Evolutionary conservation across 2,113 vertebrate genomes (phyloP).

Genomic region (Alethe castanea): DNA sequence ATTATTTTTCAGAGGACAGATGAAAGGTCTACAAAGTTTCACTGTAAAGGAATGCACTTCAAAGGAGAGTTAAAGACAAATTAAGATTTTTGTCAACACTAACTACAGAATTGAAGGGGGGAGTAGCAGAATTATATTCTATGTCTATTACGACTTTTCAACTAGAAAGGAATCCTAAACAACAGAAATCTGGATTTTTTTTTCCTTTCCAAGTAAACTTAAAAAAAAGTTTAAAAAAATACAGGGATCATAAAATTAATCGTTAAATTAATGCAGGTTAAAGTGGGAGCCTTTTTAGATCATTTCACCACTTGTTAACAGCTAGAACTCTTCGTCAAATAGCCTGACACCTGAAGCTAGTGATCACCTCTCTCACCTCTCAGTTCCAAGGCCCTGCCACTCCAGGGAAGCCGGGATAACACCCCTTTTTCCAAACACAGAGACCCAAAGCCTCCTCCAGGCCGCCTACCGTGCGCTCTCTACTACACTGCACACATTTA

Average conservation of each 20-base stretch:
- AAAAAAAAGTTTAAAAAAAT: background rate
- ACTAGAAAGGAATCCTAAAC: background rate
- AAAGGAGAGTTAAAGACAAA: background rate
- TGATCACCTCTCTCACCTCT: background rate
- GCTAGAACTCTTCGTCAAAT: background rate
- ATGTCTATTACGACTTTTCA: background rate
- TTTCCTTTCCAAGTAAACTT: background rate
- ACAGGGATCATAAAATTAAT: accelerated
- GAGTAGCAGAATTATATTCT: background rate
- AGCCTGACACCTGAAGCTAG: background rate
- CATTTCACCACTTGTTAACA: background rate
- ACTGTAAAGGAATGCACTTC: constrained; percentile 36
- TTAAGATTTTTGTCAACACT: background rate
- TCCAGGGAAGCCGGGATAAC: background rate
- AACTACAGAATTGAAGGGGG: background rate
- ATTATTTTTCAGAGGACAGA: background rate
- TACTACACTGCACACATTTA: accelerated
- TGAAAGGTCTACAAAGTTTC: background rate
- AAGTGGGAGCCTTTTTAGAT: background rate
- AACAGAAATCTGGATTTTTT: background rate
- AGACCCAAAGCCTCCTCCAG: background rate
- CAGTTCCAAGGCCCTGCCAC: background rate
- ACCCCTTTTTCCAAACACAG: background rate
- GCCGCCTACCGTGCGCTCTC: background rate
- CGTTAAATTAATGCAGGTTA: background rate